Base-by-base conservation (phyloP, 2,797 vertebrate species). In the Oreonectes daqikongensis region DNA sequence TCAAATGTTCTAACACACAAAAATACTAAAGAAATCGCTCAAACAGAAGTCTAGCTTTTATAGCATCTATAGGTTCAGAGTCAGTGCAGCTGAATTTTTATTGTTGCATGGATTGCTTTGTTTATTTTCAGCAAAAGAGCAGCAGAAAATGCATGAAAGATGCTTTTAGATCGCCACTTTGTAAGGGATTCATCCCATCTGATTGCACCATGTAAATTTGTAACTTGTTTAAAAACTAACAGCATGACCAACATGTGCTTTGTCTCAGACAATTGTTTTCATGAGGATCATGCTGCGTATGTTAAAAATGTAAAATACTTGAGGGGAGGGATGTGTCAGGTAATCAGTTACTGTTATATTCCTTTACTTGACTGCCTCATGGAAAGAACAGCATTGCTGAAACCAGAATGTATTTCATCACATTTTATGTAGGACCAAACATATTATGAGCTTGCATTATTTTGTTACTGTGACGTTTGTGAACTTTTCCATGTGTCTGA, bases 351-450 rank as follows among this genome's bases (percentile, higher is more conserved):
- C 76, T 80, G 40, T 81, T 83, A 84, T 86, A 82, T 82, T 82
- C 81, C 80, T 85, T 73, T 78, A 77, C 83, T 86, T 78, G 89
- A 84, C 86, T 89, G 86, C 84, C 83, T 89, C 83, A 84, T 59
- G 80, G 78, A 79, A 83, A 86, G 80, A 87, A 84, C 79, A 84
- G 85, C 84, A 83, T 87, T 81, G 80, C 88, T 90, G 83, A 87
- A 88, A 86, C 79, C 85, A 89, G 90, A 92, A 92, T 93, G 91
- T 91, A 91, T 88, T 89, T 86, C 75, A 85, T 87, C 85, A 87
- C 82, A 83, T 86, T 83, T 82, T 81, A 82, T 85, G 78, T 87
- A 83, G 83, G 83, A 87, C 87, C 86, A 86, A 88, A 79, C 63
- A 60, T 50, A 26, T 72, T 70, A 30, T 48, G 65, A 69, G 40